Percentiles rank a stretch among this genome's conserved stretches.
Evolutionary conservation across 2,797 vertebrate species (phyloP).

Genomic region (Tauraco hartlaubi): DNA sequence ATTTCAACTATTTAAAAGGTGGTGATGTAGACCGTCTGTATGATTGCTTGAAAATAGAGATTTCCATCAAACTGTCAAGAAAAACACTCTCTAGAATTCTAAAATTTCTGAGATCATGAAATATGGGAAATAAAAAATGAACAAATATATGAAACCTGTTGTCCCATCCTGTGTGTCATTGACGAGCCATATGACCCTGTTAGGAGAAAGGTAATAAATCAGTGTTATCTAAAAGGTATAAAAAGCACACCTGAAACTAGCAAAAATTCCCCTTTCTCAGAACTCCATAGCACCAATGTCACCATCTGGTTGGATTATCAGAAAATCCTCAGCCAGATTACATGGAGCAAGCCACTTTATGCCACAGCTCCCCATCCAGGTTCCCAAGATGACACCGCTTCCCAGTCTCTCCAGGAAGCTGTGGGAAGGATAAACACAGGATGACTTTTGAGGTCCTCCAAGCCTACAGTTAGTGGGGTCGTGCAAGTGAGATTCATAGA

Average conservation of each 20-base stretch:
- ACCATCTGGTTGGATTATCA: background rate
- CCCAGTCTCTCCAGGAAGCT: background rate
- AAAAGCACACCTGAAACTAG: background rate
- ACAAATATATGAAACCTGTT: background rate
- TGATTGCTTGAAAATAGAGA: background rate
- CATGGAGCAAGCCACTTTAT: background rate
- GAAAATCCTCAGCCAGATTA: background rate
- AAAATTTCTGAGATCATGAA: background rate
- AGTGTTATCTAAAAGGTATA: background rate
- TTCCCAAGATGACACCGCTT: background rate
- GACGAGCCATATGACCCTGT: background rate
- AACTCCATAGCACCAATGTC: background rate
- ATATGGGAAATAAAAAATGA: background rate
- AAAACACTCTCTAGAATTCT: background rate
- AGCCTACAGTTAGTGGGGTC: background rate
- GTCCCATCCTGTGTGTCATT: background rate
- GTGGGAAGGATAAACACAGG: background rate
- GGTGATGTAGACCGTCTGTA: background rate
- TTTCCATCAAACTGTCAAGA: background rate
- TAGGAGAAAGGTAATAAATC: background rate
- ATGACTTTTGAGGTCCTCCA: background rate
- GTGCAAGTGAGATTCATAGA: background rate
- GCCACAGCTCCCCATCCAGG: background rate
- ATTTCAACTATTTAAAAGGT: background rate
- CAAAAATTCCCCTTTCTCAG: background rate